Evolutionary conservation across 2,888 invertebrate genomes (phyloP), one percentile per base, ranked within the genome.

Genomic region (Torymus texanus): DNA sequence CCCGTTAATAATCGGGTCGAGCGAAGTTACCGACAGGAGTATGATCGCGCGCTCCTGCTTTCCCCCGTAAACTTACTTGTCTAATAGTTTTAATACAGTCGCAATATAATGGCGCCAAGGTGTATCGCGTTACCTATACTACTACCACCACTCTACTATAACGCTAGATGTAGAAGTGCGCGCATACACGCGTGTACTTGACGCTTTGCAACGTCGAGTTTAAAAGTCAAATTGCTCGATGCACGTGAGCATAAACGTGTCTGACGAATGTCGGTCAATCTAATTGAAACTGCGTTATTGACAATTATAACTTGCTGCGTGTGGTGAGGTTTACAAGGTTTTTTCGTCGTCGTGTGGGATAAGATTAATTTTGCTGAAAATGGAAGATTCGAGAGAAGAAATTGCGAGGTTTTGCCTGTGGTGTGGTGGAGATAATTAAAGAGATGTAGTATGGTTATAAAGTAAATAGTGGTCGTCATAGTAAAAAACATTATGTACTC

Each of bases 161-260:
- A 21, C 21, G 21, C 21, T 21, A 21, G 1, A 2, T 21, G 2
- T 2, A 21, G 21, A 21, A 21, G 21, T 21, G 21, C 21, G 21
- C 21, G 21, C 1, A 8, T 8, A 8, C 41, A 41, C 41, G 10
- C 8, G 41, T 1, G 41, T 8, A 41, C 41, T 41, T 41, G 41
- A 8, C 8, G 10, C 10, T 41, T 41, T 41, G 41, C 41, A 41
- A 8, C 8, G 41, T 5, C 41, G 41, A 75, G 71, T 75, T 71
- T 75, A 75, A 74, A 79, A 79, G 74, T 75, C 70, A 75, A 79
- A 79, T 74, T 78, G 74, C 71, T 65, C 59, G 62, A 24, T 61
- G 21, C 66, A 24, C 29, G n/a, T 65, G 59, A 75, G 59, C 63
- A 29, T 5, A 29, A n/a, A 59, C 16, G 16, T 29, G 65, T 73